Evolutionary conservation across 2,888 invertebrate genomes (phyloP).

Genomic region (Himalopsyche tibetana): DNA sequence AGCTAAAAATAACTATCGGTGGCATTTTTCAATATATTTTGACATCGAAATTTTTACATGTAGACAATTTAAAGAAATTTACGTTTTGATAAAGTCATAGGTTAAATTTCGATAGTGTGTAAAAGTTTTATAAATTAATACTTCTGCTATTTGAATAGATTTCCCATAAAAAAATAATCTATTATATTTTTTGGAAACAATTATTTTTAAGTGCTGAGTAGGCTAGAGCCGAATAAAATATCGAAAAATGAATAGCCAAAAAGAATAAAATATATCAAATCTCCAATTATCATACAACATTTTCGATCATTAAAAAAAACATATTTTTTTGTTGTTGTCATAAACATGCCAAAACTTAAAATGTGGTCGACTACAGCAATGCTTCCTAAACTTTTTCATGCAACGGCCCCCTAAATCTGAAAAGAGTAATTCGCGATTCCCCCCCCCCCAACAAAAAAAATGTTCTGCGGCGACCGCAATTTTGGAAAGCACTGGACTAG

Average conservation of each 20-base stretch:
- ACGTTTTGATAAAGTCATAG: background rate
- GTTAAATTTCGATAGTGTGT: conserved; percentile 5
- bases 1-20: background rate
- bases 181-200: conserved; percentile 33
- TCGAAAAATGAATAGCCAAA: background rate
- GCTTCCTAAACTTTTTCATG: too few species aligned
- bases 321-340: too few species aligned
- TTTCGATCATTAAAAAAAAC: too few species aligned
- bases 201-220: conserved; percentile 39
- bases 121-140: conserved; percentile 10
- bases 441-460: too few species aligned
- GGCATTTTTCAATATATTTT: background rate
- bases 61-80: background rate
- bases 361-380: too few species aligned
- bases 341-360: too few species aligned
- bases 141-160: background rate
- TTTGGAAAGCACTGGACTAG: too few species aligned
- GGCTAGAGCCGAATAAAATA: background rate
- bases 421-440: too few species aligned
- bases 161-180: conserved; percentile 9
- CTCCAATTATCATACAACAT: too few species aligned
- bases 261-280: background rate
- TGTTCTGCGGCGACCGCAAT: too few species aligned
- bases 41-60: background rate
- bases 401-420: too few species aligned